Conservation (phyloP, 2,797 vertebrate species). For the Hipposideros larvatus region DNA sequence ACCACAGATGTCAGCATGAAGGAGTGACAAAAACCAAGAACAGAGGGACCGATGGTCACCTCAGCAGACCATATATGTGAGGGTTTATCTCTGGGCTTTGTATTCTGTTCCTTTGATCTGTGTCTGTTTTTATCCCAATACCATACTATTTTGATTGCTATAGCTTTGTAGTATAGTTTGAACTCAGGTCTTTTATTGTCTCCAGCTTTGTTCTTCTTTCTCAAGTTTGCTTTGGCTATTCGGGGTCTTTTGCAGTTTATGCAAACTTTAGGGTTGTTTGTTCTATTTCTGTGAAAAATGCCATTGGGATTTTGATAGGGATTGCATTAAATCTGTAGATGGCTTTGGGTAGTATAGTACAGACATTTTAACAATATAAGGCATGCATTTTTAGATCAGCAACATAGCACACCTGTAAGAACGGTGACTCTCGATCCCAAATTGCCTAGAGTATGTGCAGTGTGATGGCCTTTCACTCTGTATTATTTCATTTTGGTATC, state of each 20-base stretch:
- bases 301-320: neutral
- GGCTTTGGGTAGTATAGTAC: neutral
- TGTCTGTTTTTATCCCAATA: neutral
- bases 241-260: neutral
- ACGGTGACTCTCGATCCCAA: neutral
- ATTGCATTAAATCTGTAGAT: neutral
- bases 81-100: neutral
- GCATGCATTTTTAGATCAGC: neutral
- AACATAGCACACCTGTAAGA: neutral
- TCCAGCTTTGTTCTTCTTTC: neutral
- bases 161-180: neutral
- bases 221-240: neutral
- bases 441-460: neutral
- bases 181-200: no score
- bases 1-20: neutral
- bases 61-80: neutral
- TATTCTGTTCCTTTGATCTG: neutral
- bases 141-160: neutral
- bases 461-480: neutral
- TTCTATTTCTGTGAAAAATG: neutral
- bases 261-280: neutral
- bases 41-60: neutral
- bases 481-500: neutral
- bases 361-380: neutral
- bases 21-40: neutral